Evolutionary conservation across 1,140 invertebrate genomes (phyloP).

Genomic region (Zeugodacus cucurbitae): DNA sequence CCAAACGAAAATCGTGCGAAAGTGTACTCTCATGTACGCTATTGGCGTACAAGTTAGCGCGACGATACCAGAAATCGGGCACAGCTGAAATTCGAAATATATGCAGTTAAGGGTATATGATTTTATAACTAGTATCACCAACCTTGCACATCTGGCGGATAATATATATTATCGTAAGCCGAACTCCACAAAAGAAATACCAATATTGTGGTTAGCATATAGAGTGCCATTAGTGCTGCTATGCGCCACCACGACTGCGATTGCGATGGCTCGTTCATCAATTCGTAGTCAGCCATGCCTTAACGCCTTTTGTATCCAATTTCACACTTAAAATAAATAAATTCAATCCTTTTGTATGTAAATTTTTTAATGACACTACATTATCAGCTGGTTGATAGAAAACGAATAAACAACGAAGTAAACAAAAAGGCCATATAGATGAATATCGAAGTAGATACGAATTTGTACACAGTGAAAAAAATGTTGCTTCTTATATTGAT

Average conservation of each 20-base stretch:
- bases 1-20: slow-evolving; percentile 44
- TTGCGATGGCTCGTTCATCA: slow-evolving; percentile 15
- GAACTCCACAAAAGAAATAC: slow-evolving; percentile 43
- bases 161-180: slow-evolving; percentile 26
- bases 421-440: background rate
- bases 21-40: slow-evolving; percentile 26
- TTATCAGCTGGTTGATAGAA: background rate
- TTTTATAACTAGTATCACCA: background rate
- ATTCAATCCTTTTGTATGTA: background rate
- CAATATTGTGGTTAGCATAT: slow-evolving; percentile 41
- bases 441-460: background rate
- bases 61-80: slow-evolving; percentile 35
- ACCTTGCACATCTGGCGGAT: slow-evolving; percentile 40
- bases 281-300: slow-evolving; percentile 15
- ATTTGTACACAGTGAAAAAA: background rate
- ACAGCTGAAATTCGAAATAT: background rate
- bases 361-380: background rate
- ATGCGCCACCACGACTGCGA: slow-evolving; percentile 42
- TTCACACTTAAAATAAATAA: background rate
- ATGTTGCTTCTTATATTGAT: background rate
- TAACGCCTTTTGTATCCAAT: background rate
- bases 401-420: slow-evolving; percentile 1
- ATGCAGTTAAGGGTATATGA: background rate
- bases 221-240: slow-evolving; percentile 33
- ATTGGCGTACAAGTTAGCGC: slow-evolving; percentile 42